Conservation (phyloP, 2,113 vertebrate genomes). For the Pelobates fuscus region DNA sequence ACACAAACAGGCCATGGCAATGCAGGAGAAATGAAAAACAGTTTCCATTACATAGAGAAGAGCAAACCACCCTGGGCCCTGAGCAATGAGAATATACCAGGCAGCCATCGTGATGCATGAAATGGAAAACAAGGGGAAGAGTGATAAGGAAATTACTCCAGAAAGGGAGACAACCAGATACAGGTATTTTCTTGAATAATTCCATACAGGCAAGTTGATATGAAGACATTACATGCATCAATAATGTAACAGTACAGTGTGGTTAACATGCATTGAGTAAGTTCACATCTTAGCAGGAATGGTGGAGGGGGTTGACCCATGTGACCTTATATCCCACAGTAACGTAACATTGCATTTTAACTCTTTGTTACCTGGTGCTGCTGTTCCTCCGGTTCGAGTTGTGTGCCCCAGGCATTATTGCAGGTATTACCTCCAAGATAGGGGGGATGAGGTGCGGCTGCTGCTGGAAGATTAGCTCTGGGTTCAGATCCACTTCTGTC, state of each 20-base stretch:
- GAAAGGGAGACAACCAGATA: not conserved
- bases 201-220: not conserved
- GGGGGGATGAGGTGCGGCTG: conserved; percentile 65
- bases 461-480: conserved; percentile 86
- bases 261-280: not conserved
- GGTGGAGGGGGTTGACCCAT: not conserved
- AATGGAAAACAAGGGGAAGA: conserved; percentile 6
- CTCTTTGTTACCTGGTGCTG: conserved; percentile 83
- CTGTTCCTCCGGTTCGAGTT: conserved; percentile 82
- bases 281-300: no score
- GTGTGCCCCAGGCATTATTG: conserved; percentile 52
- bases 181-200: not conserved
- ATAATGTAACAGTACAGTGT: not conserved
- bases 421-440: conserved; percentile 55
- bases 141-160: not conserved
- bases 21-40: conserved; percentile 42
- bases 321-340: not conserved
- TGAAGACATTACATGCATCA: conserved; percentile 5
- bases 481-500: conserved; percentile 95
- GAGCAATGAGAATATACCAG: conserved; percentile 39
- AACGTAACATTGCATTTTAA: not conserved
- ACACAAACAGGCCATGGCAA: conserved; percentile 46
- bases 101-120: conserved; percentile 16
- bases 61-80: conserved; percentile 25
- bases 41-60: conserved; percentile 40